These are phyloP conservation scores for Acleris sparsana DNA, from an alignment of 2,888 invertebrate genomes.

Conservation along the genomic window DNA sequence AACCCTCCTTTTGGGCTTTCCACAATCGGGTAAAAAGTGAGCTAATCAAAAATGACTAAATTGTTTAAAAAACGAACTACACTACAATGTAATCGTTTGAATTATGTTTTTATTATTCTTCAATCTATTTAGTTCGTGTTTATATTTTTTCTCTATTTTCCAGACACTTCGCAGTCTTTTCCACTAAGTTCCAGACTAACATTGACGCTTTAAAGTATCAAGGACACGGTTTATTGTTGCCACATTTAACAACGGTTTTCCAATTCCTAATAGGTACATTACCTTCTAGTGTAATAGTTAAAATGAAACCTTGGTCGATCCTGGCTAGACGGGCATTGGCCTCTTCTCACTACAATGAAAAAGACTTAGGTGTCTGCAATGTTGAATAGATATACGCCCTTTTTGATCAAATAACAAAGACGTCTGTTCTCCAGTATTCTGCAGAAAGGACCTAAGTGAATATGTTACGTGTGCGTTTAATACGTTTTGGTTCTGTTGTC, in stretches of 20 bases:
- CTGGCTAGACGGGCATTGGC: conserved; percentile 36
- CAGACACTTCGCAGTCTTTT: too few relatives aligned
- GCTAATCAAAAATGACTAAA: too few relatives aligned
- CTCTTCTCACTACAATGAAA: conserved; percentile 5
- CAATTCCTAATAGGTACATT: conserved; percentile 6
- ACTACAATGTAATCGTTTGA: too few relatives aligned
- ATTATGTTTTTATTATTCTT: too few relatives aligned
- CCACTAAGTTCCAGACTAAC: too few relatives aligned
- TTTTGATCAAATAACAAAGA: background rate
- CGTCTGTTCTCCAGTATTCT: background rate
- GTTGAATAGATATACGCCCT: background rate
- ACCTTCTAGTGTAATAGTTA: conserved; percentile 15
- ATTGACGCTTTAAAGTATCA: background rate
- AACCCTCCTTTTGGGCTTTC: too few relatives aligned
- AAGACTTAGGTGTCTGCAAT: background rate
- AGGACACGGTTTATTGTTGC: background rate
- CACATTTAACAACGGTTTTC: conserved; percentile 11
- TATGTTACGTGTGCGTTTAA: background rate
- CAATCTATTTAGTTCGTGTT: too few relatives aligned
- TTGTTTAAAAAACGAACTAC: too few relatives aligned
- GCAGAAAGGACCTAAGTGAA: conserved; percentile 9
- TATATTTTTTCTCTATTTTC: too few relatives aligned
- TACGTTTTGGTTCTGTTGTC: background rate
- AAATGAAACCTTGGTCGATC: conserved; percentile 28
- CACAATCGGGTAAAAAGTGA: too few relatives aligned